phyloP scores from a whole-genome alignment of 2,797 vertebrate species.

The Pterois miles region DNA sequence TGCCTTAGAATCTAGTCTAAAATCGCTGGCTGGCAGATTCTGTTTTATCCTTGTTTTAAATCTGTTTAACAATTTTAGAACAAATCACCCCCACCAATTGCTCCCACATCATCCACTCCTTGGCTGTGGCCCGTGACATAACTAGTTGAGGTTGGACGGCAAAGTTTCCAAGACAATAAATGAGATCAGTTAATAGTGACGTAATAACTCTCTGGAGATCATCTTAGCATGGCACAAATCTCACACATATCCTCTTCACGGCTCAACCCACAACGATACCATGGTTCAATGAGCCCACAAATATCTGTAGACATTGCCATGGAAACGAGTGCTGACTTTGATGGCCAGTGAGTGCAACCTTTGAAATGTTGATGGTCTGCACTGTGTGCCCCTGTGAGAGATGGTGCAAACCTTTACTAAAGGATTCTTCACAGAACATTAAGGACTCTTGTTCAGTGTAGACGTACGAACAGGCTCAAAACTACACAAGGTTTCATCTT shows the following conservation, averaged over 20 bases:
- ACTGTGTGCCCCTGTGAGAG: neutral
- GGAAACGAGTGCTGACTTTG: neutral
- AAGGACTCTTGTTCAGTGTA: neutral
- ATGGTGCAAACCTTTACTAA: neutral
- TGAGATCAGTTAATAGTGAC: neutral
- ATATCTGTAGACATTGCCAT: neutral
- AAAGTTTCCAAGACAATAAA: neutral
- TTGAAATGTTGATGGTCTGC: neutral
- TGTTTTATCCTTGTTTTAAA: neutral
- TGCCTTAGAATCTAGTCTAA: too few species aligned
- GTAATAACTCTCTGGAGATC: neutral
- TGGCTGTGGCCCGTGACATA: neutral
- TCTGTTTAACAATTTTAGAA: neutral
- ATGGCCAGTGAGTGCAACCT: neutral
- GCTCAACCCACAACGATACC: neutral
- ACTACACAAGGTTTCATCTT: neutral
- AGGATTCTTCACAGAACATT: neutral
- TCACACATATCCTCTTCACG: neutral
- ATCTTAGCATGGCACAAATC: neutral
- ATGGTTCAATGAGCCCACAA: neutral
- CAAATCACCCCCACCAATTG: neutral
- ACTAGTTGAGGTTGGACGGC: neutral
- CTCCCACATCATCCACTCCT: neutral
- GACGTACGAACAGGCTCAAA: constrained; percentile 1
- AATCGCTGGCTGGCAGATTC: neutral